phyloP scores from a whole-genome alignment of 2,113 vertebrate species.

The Odontophorus gujanensis region DNA sequence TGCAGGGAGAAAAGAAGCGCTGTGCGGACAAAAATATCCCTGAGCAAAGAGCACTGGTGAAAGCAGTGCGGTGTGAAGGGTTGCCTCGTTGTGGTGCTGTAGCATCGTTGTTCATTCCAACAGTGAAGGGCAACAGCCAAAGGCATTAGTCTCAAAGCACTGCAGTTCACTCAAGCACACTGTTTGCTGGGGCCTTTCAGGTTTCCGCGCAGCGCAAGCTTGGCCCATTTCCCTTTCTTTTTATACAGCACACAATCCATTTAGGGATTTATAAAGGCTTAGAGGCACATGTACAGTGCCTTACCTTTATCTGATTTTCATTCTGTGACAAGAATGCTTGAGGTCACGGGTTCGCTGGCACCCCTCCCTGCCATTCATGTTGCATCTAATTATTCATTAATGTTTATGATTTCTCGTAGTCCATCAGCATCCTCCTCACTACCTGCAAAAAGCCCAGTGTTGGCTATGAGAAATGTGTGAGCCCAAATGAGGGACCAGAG shows the following conservation, averaged over 20 bases:
- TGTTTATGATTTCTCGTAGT: not conserved
- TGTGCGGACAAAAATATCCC: not conserved
- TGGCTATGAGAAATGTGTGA: not conserved
- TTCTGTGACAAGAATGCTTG: conserved; percentile 55
- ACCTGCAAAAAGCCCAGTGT: not conserved
- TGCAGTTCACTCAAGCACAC: not conserved
- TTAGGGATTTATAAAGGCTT: conserved; percentile 72
- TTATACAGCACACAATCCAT: conserved; percentile 60
- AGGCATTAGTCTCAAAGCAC: not conserved
- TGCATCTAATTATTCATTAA: not conserved
- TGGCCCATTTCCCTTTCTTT: conserved; percentile 67
- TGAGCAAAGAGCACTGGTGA: not conserved
- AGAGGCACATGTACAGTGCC: conserved; percentile 51
- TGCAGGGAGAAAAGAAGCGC: not conserved
- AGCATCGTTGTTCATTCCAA: not conserved
- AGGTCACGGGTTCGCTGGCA: conserved; percentile 14
- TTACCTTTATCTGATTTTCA: conserved; percentile 60
- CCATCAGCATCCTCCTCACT: fast-evolving
- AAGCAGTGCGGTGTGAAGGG: not conserved
- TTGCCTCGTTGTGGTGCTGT: not conserved
- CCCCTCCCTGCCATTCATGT: not conserved
- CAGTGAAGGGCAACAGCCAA: not conserved
- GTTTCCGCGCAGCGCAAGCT: conserved; percentile 14
- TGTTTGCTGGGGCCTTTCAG: conserved; percentile 51
- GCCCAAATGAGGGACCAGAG: not conserved